Evolutionary conservation across 2,888 invertebrate species (phyloP).

Genomic region (Athrips mouffetella): DNA sequence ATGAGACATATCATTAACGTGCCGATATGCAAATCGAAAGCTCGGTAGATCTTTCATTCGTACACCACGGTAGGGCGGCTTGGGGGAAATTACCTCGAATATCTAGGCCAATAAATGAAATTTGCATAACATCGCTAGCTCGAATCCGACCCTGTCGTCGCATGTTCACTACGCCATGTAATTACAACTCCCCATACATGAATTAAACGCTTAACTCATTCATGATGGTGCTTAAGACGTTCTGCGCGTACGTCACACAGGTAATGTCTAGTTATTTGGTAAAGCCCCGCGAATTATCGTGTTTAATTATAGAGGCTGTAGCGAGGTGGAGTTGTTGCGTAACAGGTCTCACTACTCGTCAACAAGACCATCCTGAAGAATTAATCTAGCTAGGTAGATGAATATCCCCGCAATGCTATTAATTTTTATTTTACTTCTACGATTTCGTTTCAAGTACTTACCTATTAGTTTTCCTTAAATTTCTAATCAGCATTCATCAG

Average conservation of each 20-base stretch:
- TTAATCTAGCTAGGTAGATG: too few relatives aligned
- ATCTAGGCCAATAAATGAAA: conserved; percentile 8
- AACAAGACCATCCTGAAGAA: too few relatives aligned
- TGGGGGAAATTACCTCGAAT: conserved; percentile 4
- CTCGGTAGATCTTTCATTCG: background rate
- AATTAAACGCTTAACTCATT: conserved; percentile 38
- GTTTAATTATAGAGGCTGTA: conserved; percentile 31
- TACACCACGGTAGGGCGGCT: background rate
- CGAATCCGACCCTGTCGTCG: conserved; percentile 14
- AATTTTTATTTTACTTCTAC: too few relatives aligned
- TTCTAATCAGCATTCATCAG: conserved; percentile 13
- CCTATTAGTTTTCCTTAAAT: background rate
- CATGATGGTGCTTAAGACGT: conserved; percentile 19
- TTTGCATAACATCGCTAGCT: conserved; percentile 1
- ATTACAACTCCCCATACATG: conserved; percentile 36
- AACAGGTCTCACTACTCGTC: too few relatives aligned
- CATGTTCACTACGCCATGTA: conserved; percentile 31
- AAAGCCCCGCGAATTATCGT: conserved; percentile 32
- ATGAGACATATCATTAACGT: too few relatives aligned
- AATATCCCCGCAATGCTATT: too few relatives aligned
- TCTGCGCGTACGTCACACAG: conserved; percentile 11
- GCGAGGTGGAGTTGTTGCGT: conserved; percentile 11
- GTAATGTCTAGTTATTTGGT: conserved; percentile 25
- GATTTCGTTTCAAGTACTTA: too few relatives aligned
- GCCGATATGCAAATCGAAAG: too few relatives aligned